Evolutionary conservation across 2,113 vertebrate species (phyloP).

Genomic region (Brachionichthys hirsutus): DNA sequence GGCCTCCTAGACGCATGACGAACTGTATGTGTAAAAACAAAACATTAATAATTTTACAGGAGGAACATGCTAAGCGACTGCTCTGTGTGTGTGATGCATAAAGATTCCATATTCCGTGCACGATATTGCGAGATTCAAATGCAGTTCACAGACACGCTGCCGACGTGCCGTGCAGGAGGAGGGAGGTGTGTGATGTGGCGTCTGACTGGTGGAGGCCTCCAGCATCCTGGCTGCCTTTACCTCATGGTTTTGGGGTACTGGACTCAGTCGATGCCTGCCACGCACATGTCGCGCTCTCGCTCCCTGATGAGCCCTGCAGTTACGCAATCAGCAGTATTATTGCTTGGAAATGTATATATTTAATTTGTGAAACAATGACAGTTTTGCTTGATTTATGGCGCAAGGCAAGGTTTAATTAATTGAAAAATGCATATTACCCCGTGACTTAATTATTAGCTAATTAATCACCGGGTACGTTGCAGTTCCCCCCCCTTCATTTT

Average conservation of each 20-base stretch:
- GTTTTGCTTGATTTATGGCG: constrained; percentile 77
- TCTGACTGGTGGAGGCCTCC: constrained; percentile 53
- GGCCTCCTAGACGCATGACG: constrained; percentile 41
- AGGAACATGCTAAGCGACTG: constrained; percentile 24
- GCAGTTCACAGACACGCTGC: constrained; percentile 21
- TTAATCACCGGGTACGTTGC: constrained; percentile 73
- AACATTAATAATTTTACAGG: constrained; percentile 14
- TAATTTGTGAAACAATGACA: constrained; percentile 75
- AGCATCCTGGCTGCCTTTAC: constrained; percentile 45
- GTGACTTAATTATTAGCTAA: constrained; percentile 80
- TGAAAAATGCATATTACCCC: constrained; percentile 76
- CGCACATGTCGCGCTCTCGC: constrained; percentile 60
- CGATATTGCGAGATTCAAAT: constrained; percentile 1
- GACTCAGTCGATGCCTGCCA: constrained; percentile 71
- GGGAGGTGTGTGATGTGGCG: constrained; percentile 41
- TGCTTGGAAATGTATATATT: constrained; percentile 74
- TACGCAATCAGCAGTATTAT: constrained; percentile 73
- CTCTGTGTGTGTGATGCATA: constrained; percentile 10
- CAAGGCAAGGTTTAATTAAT: constrained; percentile 78
- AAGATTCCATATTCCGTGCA: constrained; percentile 2
- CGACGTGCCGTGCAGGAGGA: constrained; percentile 21
- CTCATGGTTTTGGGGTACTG: constrained; percentile 59
- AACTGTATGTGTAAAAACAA: constrained; percentile 27
- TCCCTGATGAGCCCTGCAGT: constrained; percentile 70
- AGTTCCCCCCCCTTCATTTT: constrained; percentile 31